phyloP scores from a whole-genome alignment of 2,113 vertebrate species.

The Bubalus kerabau region DNA sequence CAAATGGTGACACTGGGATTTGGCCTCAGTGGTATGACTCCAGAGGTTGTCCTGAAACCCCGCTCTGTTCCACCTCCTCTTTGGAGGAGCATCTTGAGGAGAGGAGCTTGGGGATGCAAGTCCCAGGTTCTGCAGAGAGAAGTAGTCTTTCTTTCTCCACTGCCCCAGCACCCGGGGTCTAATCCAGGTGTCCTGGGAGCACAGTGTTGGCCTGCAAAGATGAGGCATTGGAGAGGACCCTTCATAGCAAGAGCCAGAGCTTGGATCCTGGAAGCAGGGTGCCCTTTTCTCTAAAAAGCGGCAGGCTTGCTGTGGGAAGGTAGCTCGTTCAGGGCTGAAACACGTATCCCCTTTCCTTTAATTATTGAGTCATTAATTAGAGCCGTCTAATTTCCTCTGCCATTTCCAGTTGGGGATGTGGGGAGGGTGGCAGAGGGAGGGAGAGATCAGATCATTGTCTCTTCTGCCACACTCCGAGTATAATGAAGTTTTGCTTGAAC shows the following conservation, averaged over 20 bases:
- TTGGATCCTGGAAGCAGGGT: not conserved
- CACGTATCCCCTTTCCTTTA: slow-evolving; percentile 69
- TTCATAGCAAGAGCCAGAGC: accelerated
- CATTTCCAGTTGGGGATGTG: slow-evolving; percentile 26
- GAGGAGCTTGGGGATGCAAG: not conserved
- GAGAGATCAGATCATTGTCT: slow-evolving; percentile 11
- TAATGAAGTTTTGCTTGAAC: slow-evolving; percentile 60
- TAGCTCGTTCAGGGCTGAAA: not conserved
- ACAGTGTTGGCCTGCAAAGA: not conserved
- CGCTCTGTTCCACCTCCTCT: accelerated
- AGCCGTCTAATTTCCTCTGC: slow-evolving; percentile 69
- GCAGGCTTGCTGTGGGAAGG: not conserved
- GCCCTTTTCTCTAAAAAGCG: not conserved
- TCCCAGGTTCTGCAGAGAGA: not conserved
- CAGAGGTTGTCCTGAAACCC: not conserved
- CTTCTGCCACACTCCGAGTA: not conserved
- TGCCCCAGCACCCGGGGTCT: not conserved
- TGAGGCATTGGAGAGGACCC: too few relatives aligned
- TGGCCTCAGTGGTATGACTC: not conserved
- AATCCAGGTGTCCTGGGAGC: not conserved
- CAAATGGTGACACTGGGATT: not conserved
- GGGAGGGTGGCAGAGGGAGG: not conserved
- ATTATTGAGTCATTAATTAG: slow-evolving; percentile 77
- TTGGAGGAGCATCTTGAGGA: not conserved
- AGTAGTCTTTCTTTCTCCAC: not conserved